A percentile compares a stretch with the other conserved stretches of the same genome.
Conservation (phyloP, 2,113 vertebrate species). For the Phainopepla nitens region DNA sequence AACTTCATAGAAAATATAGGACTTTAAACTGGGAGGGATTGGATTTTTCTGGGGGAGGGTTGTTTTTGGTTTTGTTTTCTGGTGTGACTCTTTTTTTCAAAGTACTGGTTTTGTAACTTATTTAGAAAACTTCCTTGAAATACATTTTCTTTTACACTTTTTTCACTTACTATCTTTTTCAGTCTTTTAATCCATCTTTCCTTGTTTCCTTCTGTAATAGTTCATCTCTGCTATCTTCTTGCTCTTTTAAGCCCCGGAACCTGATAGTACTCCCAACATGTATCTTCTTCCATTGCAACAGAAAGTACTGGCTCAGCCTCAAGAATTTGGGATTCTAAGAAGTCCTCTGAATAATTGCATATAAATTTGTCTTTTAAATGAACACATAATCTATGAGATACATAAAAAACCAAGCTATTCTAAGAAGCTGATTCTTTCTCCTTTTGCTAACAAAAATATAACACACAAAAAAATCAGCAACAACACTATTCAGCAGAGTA, state of each 20-base stretch:
- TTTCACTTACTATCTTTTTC: neutral
- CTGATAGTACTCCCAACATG: neutral
- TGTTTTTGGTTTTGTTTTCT: neutral
- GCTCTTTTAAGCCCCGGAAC: constrained; percentile 1
- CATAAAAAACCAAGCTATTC: neutral
- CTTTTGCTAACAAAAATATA: neutral
- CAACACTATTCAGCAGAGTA: neutral
- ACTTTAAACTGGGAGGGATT: neutral
- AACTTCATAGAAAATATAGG: neutral
- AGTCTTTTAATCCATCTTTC: neutral
- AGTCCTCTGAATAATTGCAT: neutral
- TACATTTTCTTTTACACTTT: neutral
- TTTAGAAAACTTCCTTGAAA: neutral
- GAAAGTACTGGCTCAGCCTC: constrained; percentile 33
- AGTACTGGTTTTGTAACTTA: neutral
- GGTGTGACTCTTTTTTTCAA: neutral
- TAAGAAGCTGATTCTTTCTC: neutral
- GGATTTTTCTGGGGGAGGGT: neutral
- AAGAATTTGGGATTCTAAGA: constrained; percentile 18
- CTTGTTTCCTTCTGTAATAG: neutral
- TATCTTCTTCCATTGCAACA: constrained; percentile 19
- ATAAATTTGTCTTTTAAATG: neutral
- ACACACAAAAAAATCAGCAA: neutral
- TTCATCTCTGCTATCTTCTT: neutral
- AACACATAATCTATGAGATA: neutral